Evolutionary conservation across 2,888 invertebrate species (phyloP), one percentile per base, ranked within the genome.

Genomic region (Cantharis nigra): DNA sequence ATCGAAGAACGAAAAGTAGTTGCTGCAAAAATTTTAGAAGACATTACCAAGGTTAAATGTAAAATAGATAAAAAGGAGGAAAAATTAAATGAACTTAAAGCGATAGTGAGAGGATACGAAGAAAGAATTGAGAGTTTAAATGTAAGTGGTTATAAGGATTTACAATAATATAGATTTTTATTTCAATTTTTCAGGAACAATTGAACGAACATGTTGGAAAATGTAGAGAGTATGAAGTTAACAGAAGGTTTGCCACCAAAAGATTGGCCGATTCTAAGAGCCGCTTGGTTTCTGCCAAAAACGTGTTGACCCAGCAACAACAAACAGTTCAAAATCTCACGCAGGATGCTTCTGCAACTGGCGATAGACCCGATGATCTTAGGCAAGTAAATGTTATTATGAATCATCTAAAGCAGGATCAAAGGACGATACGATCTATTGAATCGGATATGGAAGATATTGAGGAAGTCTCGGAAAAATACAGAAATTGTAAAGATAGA

Each of bases 311-410:
- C 65, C 89, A 90, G 18, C 90, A 91, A 81, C 88, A 89, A 81
- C 83, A 83, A 71, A 88, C 89, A 77, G 81, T 91, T 18, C 81
- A 86, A 28, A 86, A 88, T 14, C 87, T 90, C 20, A 87, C 88
- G 23, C 85, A 84, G 26, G 88, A 89, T 71, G 92, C 92, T 0
- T 84, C 86, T 67, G 84, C 82, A 62, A 83, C 90, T 13, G 91
- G 92, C 30, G 85, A 89, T 0, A 87, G 91, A 80, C 86, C 91
- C 5, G 84, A 89, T 0, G 88, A 90, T 9, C 87, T 90, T 77
- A 86, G 87, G 72, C 70, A 78, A 65, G 85, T 86, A 7, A 75
- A 73, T 14, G 83, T 82, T 16, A 88, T 89, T 70, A 84, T 86
- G 26, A 82, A 87, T 49, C 90, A 91, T 77, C 86, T 89, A 28